phyloP scores from a whole-genome alignment of 1,140 invertebrate species.

The Eurosta solidaginis region DNA sequence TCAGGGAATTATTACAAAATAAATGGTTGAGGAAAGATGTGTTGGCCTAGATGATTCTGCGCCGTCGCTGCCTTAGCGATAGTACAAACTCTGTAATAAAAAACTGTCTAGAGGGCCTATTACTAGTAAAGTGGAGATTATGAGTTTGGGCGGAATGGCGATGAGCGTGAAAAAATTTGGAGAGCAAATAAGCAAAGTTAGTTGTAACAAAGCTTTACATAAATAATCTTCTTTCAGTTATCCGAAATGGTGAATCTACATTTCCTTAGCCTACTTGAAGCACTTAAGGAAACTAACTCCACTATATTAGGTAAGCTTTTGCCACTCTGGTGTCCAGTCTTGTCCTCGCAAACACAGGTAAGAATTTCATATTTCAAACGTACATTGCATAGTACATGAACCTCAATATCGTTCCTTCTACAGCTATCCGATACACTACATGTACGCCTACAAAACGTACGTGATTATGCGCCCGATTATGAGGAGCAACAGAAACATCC shows the following conservation, averaged over 20 bases:
- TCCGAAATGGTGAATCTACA: constrained; percentile 98
- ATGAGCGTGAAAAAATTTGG: no score
- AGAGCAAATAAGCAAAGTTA: no score
- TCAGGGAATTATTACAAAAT: no score
- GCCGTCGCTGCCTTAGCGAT: no score
- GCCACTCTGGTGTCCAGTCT: constrained; percentile 87
- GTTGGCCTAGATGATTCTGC: no score
- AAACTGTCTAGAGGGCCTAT: no score
- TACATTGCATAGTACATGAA: not conserved
- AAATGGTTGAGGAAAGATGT: no score
- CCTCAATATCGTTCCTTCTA: constrained; percentile 39
- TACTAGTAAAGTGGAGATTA: no score
- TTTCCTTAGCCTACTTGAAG: constrained; percentile 94
- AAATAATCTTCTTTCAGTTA: constrained; percentile 66
- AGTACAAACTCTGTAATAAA: no score
- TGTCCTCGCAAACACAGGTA: constrained; percentile 74
- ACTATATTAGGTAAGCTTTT: constrained; percentile 86
- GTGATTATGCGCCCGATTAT: constrained; percentile 72
- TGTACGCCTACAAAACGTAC: constrained; percentile 85
- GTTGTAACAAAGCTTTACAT: not conserved
- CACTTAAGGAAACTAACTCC: constrained; percentile 92
- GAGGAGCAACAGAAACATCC: constrained; percentile 52
- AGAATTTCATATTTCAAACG: not conserved
- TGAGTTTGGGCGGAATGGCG: no score
- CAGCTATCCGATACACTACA: constrained; percentile 86